Conservation (phyloP, 2,113 vertebrate species). For the Seriola dumerili region DNA sequence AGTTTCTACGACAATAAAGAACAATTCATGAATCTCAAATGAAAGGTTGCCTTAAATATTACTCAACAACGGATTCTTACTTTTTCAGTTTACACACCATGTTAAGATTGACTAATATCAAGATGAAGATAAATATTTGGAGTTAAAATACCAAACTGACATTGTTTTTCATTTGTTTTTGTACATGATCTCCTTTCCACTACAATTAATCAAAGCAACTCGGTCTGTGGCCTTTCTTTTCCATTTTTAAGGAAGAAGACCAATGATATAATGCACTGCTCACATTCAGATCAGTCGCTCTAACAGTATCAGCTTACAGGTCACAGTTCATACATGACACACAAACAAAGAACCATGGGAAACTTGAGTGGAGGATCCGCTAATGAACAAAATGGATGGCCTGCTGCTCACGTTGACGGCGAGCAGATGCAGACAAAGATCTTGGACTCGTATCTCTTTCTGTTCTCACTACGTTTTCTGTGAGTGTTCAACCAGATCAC, state of each 20-base stretch:
- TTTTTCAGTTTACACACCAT: slow-evolving; percentile 10
- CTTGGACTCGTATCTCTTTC: slow-evolving; percentile 6
- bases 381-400: slow-evolving; percentile 75
- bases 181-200: background rate
- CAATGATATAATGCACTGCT: slow-evolving; percentile 42
- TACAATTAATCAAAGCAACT: slow-evolving; percentile 9
- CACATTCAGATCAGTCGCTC: slow-evolving; percentile 57
- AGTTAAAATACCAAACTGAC: slow-evolving; percentile 1
- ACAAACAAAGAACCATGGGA: slow-evolving; percentile 80
- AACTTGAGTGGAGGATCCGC: slow-evolving; percentile 57
- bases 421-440: slow-evolving; percentile 49
- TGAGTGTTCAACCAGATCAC: background rate
- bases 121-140: slow-evolving; percentile 14
- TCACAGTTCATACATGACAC: slow-evolving; percentile 75
- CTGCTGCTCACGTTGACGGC: slow-evolving; percentile 50
- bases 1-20: slow-evolving; percentile 61
- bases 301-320: slow-evolving; percentile 72
- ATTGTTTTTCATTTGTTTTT: slow-evolving; percentile 1
- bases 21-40: slow-evolving; percentile 3
- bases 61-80: background rate
- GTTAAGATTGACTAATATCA: background rate
- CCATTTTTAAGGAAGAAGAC: slow-evolving; percentile 23
- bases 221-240: slow-evolving; percentile 11
- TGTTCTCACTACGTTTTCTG: background rate
- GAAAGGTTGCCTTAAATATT: background rate